These are phyloP conservation scores for Somateria mollissima DNA, from an alignment of 2,797 vertebrate genomes.

Conservation along the genomic window DNA sequence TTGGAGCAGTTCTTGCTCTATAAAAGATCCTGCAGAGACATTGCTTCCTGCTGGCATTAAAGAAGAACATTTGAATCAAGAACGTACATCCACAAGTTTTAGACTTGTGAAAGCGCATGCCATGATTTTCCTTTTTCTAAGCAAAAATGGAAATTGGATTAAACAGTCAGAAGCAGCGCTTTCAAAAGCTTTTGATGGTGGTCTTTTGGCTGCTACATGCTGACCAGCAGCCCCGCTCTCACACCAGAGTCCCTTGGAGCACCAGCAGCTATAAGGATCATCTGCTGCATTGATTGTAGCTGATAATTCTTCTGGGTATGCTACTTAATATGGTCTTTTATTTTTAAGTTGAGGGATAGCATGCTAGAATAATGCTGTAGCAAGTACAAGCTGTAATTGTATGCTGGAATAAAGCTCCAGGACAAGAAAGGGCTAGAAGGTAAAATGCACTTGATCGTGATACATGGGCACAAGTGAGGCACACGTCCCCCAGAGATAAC, in stretches of 20 bases:
- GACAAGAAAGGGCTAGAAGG: neutral
- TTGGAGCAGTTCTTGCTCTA: neutral
- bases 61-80: neutral
- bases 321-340: neutral
- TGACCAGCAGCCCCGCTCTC: neutral
- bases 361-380: neutral
- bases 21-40: neutral
- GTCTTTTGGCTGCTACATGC: neutral
- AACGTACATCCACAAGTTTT: neutral
- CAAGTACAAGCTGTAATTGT: neutral
- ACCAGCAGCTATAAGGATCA: neutral
- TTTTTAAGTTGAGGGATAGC: neutral
- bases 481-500: accelerated
- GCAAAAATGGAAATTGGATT: neutral
- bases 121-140: neutral
- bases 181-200: neutral
- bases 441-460: neutral
- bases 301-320: neutral
- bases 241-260: neutral
- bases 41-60: slow-evolving; percentile 63
- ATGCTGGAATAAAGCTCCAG: neutral
- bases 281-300: neutral
- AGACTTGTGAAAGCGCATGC: neutral
- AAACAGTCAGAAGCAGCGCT: neutral
- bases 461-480: neutral